These are phyloP conservation scores for Dicaeum eximium DNA, from an alignment of 2,113 vertebrate species.

Conservation along the genomic window DNA sequence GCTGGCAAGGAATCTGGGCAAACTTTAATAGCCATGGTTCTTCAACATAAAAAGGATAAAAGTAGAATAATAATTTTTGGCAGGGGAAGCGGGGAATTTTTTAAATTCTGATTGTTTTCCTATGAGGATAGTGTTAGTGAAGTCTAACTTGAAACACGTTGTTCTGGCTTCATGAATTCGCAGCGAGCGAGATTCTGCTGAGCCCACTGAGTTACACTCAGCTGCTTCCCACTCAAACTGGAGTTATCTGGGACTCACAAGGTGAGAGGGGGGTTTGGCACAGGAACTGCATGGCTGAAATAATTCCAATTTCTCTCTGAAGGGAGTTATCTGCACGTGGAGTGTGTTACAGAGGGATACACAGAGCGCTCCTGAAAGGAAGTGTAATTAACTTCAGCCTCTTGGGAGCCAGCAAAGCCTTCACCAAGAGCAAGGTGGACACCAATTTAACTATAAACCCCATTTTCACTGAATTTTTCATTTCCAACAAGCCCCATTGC, in stretches of 20 bases:
- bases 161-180: background rate
- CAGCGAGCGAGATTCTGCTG: background rate
- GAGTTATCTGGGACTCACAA: background rate
- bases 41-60: constrained; percentile 65
- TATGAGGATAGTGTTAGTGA: constrained; percentile 35
- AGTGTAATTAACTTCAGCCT: background rate
- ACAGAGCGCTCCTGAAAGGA: background rate
- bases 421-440: background rate
- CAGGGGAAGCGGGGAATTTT: constrained; percentile 43
- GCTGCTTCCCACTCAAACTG: background rate
- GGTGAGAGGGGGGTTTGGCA: constrained; percentile 8
- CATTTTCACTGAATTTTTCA: background rate
- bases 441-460: background rate
- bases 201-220: background rate
- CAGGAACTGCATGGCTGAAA: background rate
- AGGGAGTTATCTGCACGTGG: constrained; percentile 3
- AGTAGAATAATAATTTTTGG: constrained; percentile 55
- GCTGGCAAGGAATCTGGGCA: constrained; percentile 64
- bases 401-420: background rate
- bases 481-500: background rate
- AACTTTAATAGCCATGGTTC: constrained; percentile 45
- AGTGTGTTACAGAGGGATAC: background rate
- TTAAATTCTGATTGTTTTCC: constrained; percentile 63
- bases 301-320: background rate
- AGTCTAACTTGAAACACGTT: constrained; percentile 54